These are phyloP conservation scores for Apamea anceps DNA, from an alignment of 2,888 invertebrate genomes.

Conservation along the genomic window DNA sequence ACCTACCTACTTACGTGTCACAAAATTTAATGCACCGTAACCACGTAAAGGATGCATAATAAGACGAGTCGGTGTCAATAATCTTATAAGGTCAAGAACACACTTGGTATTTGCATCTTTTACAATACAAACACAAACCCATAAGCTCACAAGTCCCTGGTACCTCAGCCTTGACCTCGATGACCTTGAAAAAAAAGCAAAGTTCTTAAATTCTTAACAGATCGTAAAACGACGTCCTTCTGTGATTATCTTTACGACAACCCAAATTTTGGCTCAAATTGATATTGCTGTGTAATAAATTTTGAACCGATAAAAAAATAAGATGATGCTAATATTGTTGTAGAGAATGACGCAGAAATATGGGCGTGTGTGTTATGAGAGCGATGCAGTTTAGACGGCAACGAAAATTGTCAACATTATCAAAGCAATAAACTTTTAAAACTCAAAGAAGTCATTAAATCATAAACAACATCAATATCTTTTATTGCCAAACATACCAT, in stretches of 20 bases:
- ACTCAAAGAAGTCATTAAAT: neutral
- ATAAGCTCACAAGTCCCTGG: slow-evolving; percentile 17
- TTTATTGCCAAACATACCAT: neutral
- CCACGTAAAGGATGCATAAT: slow-evolving; percentile 7
- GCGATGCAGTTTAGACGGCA: neutral
- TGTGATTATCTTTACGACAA: slow-evolving; percentile 60
- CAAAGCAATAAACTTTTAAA: neutral
- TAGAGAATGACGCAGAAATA: slow-evolving; percentile 23
- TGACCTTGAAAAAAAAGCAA: slow-evolving; percentile 51
- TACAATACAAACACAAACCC: slow-evolving; percentile 28
- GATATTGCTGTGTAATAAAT: slow-evolving; percentile 52
- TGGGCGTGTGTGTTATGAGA: neutral
- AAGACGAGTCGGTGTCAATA: slow-evolving; percentile 33
- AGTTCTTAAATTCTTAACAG: slow-evolving; percentile 57
- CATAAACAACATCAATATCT: neutral
- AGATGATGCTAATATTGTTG: slow-evolving; percentile 7
- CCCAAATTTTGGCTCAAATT: slow-evolving; percentile 38
- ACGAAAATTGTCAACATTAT: neutral
- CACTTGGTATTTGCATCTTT: slow-evolving; percentile 41
- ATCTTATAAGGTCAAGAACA: slow-evolving; percentile 53
- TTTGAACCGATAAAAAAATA: slow-evolving; percentile 37
- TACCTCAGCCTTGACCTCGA: slow-evolving; percentile 42
- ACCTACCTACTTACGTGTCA: neutral
- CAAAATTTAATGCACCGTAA: slow-evolving; percentile 4
- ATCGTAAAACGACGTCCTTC: slow-evolving; percentile 54